phyloP scores from a whole-genome alignment of 2,797 vertebrate species.

The Gephyroberyx darwinii region DNA sequence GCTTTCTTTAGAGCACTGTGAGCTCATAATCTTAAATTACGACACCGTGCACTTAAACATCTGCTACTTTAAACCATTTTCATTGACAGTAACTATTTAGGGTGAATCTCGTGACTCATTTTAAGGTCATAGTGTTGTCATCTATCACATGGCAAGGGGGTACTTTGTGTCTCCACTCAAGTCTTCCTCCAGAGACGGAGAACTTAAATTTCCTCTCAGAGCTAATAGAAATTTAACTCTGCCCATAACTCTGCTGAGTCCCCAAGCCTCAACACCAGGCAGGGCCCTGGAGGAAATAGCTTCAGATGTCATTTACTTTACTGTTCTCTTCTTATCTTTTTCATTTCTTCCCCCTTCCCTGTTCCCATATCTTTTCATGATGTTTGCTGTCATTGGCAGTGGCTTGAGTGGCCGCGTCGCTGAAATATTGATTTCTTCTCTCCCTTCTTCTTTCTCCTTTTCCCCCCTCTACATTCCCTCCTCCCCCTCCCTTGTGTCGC shows the following conservation, averaged over 20 bases:
- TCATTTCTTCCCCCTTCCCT: conserved; percentile 81
- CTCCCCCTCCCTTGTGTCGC: conserved; percentile 47
- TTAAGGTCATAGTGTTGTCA: conserved; percentile 73
- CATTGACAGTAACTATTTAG: conserved; percentile 73
- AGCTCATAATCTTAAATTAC: conserved; percentile 60
- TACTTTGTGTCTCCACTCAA: conserved; percentile 70
- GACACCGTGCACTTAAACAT: conserved; percentile 66
- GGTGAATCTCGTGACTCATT: conserved; percentile 67
- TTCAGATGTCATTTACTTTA: conserved; percentile 87
- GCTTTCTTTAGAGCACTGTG: conserved; percentile 50
- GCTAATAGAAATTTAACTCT: conserved; percentile 86
- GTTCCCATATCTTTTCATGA: conserved; percentile 86
- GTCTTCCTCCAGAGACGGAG: conserved; percentile 72
- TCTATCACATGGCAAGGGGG: conserved; percentile 78
- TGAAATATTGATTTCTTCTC: conserved; percentile 83
- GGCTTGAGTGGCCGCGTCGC: conserved; percentile 79
- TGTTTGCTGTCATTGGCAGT: conserved; percentile 84
- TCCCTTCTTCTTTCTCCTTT: conserved; percentile 24
- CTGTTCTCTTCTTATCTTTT: conserved; percentile 86
- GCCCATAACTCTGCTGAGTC: conserved; percentile 79
- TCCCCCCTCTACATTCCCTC: conserved; percentile 26
- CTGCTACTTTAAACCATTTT: conserved; percentile 62
- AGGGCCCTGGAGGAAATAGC: conserved; percentile 82
- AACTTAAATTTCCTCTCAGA: conserved; percentile 80
- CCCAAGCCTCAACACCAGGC: conserved; percentile 72